phyloP scores from a whole-genome alignment of 2,113 vertebrate genomes.

The Cyprinodon brontotheroides region DNA sequence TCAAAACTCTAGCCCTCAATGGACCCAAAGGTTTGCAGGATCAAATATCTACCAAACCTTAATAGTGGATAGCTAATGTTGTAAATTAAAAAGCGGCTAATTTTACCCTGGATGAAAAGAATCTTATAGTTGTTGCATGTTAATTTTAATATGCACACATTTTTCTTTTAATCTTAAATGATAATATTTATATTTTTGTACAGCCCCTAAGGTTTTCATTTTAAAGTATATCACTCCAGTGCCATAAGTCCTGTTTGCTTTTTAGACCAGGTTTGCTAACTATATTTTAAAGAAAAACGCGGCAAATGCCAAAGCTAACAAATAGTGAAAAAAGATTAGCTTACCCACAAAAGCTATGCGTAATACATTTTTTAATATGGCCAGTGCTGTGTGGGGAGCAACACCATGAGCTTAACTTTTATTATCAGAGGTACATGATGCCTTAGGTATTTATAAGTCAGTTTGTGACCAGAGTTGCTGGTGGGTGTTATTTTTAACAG shows the following conservation, averaged over 20 bases:
- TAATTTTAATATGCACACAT: too few species aligned
- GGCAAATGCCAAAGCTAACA: conserved; percentile 6
- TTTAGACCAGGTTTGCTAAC: background rate
- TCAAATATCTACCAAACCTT: too few species aligned
- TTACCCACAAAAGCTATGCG: conserved; percentile 22
- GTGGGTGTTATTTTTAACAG: conserved; percentile 1
- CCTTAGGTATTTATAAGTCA: conserved; percentile 2
- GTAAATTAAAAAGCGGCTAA: too few species aligned
- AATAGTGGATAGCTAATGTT: too few species aligned
- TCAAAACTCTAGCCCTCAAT: too few species aligned
- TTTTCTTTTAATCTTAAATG: too few species aligned
- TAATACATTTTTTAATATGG: conserved; percentile 18
- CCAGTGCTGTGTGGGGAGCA: conserved; percentile 11
- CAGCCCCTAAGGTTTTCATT: background rate
- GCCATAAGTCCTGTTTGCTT: background rate
- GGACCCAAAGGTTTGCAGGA: too few species aligned
- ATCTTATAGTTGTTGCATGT: too few species aligned
- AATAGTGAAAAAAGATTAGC: conserved; percentile 35
- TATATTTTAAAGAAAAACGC: background rate
- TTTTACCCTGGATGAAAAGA: too few species aligned
- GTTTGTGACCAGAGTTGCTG: background rate
- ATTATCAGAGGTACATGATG: background rate
- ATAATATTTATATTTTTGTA: background rate
- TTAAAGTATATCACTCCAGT: background rate
- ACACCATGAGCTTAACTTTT: conserved; percentile 8